Conservation (phyloP, 2,113 vertebrate species). For the Amazona vittata region DNA sequence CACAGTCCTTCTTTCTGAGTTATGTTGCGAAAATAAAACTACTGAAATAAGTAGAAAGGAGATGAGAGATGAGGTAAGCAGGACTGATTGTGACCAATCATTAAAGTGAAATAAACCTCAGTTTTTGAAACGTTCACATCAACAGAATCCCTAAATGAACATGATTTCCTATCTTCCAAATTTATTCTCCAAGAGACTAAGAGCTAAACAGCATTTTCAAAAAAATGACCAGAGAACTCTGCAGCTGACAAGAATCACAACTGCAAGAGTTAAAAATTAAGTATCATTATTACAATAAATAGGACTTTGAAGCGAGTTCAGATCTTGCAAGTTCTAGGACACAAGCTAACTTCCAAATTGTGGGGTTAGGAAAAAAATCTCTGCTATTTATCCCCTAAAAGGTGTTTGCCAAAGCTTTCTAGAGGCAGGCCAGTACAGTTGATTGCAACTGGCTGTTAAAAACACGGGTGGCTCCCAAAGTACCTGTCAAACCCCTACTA, state of each 20-base stretch:
- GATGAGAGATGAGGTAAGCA: neutral
- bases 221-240: neutral
- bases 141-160: neutral
- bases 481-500: neutral
- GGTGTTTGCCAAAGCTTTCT: neutral
- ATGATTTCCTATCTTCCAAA: neutral
- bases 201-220: neutral
- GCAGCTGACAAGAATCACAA: neutral
- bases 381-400: neutral
- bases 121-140: neutral
- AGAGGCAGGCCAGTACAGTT: neutral
- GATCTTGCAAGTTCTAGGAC: neutral
- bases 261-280: neutral
- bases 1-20: neutral
- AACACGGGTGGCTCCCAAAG: neutral
- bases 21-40: neutral
- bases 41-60: neutral
- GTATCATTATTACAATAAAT: neutral
- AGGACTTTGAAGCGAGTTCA: neutral
- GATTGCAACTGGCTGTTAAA: neutral
- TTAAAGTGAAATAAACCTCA: neutral
- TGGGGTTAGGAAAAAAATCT: neutral
- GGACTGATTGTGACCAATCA: neutral
- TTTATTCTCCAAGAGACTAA: neutral
- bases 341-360: neutral